Conservation (phyloP, 2,888 invertebrate species). For the Dioctria rufipes region DNA sequence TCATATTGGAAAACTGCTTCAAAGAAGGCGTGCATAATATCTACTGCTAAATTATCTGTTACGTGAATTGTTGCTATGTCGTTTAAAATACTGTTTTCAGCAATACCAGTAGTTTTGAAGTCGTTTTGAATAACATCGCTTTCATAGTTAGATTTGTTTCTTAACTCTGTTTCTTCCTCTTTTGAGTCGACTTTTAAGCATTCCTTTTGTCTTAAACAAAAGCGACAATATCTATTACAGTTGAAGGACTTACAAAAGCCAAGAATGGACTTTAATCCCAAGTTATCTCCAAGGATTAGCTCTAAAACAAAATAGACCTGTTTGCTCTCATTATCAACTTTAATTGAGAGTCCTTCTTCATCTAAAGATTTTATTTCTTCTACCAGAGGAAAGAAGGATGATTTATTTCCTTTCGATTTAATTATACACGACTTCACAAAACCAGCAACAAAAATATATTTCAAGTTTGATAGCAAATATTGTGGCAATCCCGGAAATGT, state of each 20-base stretch:
- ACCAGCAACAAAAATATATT: slow-evolving; percentile 55
- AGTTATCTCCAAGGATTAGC: slow-evolving; percentile 48
- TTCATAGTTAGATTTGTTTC: slow-evolving; percentile 13
- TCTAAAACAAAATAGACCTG: too few species aligned
- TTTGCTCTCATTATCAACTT: too few species aligned
- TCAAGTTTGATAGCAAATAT: slow-evolving; percentile 54
- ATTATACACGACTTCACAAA: slow-evolving; percentile 53
- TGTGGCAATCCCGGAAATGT: too few species aligned
- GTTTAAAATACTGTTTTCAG: slow-evolving; percentile 28
- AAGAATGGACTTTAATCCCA: slow-evolving; percentile 38
- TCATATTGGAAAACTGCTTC: slow-evolving; percentile 61
- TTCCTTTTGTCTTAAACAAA: slow-evolving; percentile 46
- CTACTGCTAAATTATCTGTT: slow-evolving; percentile 58
- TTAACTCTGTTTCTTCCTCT: slow-evolving; percentile 30
- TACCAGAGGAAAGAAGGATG: slow-evolving; percentile 41
- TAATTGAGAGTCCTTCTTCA: background rate
- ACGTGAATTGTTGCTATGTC: slow-evolving; percentile 58
- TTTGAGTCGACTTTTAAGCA: slow-evolving; percentile 18
- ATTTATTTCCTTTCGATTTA: slow-evolving; percentile 55
- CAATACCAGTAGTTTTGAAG: slow-evolving; percentile 27
- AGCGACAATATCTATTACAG: slow-evolving; percentile 23
- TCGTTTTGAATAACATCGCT: background rate
- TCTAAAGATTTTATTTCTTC: slow-evolving; percentile 34
- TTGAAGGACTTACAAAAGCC: slow-evolving; percentile 30
- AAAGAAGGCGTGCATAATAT: slow-evolving; percentile 62